Percentiles rank a stretch among this genome's conserved stretches.
phyloP scores from a whole-genome alignment of 2,797 vertebrate species.

The Microctenopoma stevenorrisi region DNA sequence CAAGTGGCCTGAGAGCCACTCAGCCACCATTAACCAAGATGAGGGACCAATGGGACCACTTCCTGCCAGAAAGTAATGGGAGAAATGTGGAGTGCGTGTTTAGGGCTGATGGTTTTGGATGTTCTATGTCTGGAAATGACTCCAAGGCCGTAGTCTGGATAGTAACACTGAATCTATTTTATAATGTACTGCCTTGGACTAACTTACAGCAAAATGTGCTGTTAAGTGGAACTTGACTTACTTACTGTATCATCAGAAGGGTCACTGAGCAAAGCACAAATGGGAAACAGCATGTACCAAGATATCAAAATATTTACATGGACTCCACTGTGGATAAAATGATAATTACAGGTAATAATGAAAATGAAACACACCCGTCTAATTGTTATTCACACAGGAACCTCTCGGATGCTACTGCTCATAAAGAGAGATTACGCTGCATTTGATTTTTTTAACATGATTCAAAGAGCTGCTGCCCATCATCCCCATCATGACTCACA shows the following conservation, averaged over 20 bases:
- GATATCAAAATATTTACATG: conserved; percentile 13
- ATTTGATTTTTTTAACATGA: conserved; percentile 1
- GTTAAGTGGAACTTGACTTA: conserved; percentile 53
- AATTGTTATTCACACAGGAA: background rate
- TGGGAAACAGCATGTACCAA: background rate
- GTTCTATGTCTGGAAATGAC: conserved; percentile 62
- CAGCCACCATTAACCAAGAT: conserved; percentile 75
- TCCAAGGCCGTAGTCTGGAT: conserved; percentile 45
- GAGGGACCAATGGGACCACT: conserved; percentile 62
- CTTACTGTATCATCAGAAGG: conserved; percentile 29
- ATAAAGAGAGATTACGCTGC: background rate
- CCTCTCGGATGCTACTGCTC: conserved; percentile 1
- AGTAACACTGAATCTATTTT: conserved; percentile 42
- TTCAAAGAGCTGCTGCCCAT: background rate
- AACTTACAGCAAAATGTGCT: conserved; percentile 51
- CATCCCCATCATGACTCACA: background rate
- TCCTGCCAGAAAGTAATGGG: conserved; percentile 67
- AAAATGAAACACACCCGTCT: conserved; percentile 8
- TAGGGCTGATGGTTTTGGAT: conserved; percentile 61
- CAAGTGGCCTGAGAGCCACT: conserved; percentile 70
- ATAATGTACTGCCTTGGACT: conserved; percentile 48
- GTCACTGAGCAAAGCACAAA: conserved; percentile 12
- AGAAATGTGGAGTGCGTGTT: conserved; percentile 66
- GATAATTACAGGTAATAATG: conserved; percentile 6
- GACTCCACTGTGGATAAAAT: conserved; percentile 4